Percentiles rank a stretch among this genome's conserved stretches.
phyloP scores from a whole-genome alignment of 2,797 vertebrate genomes.

The Melanotaenia nigrans region DNA sequence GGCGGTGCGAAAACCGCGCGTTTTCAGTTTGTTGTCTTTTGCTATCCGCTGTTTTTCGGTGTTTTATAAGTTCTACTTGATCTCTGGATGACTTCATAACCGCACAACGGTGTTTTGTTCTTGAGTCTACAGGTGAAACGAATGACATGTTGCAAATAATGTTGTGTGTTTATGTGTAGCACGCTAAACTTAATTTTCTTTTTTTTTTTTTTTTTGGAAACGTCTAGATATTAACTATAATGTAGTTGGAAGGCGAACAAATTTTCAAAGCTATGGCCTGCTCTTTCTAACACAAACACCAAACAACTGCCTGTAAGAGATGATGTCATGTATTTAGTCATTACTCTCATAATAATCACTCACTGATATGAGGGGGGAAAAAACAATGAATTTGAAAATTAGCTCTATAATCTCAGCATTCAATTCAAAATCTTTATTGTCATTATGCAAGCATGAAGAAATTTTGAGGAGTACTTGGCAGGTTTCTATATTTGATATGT shows the following conservation, averaged over 20 bases:
- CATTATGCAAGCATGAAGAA: no score
- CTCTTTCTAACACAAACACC: not conserved
- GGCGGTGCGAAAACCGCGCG: conserved; percentile 73
- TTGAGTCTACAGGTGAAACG: not conserved
- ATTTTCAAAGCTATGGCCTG: not conserved
- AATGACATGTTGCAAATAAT: not conserved
- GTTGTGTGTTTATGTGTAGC: not conserved
- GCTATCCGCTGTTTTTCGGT: conserved; percentile 37
- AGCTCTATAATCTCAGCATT: not conserved
- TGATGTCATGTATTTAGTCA: conserved; percentile 28
- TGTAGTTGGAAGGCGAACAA: not conserved
- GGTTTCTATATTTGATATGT: not conserved
- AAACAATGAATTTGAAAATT: not conserved
- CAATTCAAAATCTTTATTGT: no score
- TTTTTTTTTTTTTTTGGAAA: not conserved
- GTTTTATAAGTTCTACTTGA: not conserved
- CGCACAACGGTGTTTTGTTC: not conserved
- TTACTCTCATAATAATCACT: conserved; percentile 14
- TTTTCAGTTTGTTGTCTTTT: conserved; percentile 76
- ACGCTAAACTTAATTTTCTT: not conserved
- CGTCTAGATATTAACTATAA: not conserved
- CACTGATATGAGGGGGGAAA: not conserved
- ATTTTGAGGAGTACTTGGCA: not conserved
- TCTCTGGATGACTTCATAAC: not conserved
- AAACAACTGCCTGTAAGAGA: not conserved